Evolutionary conservation across 2,888 invertebrate genomes (phyloP).

Genomic region (Cepaea hortensis): DNA sequence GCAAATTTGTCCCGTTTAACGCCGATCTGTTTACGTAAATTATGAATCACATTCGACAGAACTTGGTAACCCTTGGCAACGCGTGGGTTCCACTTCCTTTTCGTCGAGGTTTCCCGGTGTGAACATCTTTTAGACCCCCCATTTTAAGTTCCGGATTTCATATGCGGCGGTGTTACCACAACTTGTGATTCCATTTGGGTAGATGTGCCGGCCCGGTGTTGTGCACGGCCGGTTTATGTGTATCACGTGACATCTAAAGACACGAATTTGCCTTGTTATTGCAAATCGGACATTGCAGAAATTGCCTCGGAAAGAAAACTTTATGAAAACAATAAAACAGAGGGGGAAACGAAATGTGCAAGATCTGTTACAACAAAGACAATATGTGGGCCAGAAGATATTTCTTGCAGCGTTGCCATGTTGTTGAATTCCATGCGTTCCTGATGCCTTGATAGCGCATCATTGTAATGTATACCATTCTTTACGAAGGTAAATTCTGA

Average conservation of each 20-base stretch:
- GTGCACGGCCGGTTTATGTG: neutral
- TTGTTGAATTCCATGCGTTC: too few relatives aligned
- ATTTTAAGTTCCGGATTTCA: conserved; percentile 37
- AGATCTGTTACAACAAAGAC: neutral
- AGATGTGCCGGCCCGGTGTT: neutral
- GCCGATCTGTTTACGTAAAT: conserved; percentile 30
- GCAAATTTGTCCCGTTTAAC: conserved; percentile 29
- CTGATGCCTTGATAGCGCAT: too few relatives aligned
- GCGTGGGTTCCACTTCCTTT: conserved; percentile 43
- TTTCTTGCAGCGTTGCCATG: too few relatives aligned
- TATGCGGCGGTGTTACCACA: conserved; percentile 23
- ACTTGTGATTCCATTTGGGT: conserved; percentile 34
- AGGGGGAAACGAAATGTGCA: neutral
- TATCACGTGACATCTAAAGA: conserved; percentile 18
- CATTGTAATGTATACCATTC: too few relatives aligned
- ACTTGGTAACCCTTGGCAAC: conserved; percentile 38
- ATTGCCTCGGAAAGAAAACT: neutral
- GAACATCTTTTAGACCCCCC: conserved; percentile 43
- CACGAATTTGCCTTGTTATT: neutral
- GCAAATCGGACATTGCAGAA: conserved; percentile 5
- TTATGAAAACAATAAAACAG: conserved; percentile 13
- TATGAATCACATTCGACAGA: conserved; percentile 34
- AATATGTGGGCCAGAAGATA: too few relatives aligned
- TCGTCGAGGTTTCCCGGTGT: conserved; percentile 27
- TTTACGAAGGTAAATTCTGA: too few relatives aligned